Evolutionary conservation across 2,888 invertebrate species (phyloP).

Genomic region (Linnaemya tessellans): DNA sequence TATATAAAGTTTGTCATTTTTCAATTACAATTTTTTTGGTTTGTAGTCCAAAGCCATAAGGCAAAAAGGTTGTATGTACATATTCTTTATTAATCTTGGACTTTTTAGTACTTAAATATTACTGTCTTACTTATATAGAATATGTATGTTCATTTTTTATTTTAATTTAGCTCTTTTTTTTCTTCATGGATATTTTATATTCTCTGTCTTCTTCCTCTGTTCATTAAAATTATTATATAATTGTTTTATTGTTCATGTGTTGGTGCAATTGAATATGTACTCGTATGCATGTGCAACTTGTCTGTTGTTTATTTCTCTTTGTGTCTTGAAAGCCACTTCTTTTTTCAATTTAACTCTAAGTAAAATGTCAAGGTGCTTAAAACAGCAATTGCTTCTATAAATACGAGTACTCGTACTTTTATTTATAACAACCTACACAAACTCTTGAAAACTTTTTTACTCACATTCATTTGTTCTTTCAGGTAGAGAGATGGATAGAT

Average conservation of each 20-base stretch:
- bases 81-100: no score
- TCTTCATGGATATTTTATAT: no score
- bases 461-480: slow-evolving; percentile 2
- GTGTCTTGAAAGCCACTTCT: slow-evolving; percentile 60
- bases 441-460: slow-evolving; percentile 40
- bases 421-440: slow-evolving; percentile 34
- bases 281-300: slow-evolving; percentile 1
- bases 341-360: slow-evolving; percentile 56
- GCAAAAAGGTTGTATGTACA: no score
- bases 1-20: no score
- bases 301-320: slow-evolving; percentile 22
- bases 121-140: no score
- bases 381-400: slow-evolving; percentile 30
- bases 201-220: not conserved
- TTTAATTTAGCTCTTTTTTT: no score
- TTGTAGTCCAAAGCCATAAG: no score
- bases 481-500: not conserved
- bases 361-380: slow-evolving; percentile 65
- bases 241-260: slow-evolving; percentile 28
- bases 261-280: not conserved
- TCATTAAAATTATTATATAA: slow-evolving; percentile 34
- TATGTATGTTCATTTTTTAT: no score
- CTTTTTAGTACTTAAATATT: no score
- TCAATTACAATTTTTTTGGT: no score
- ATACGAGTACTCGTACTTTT: slow-evolving; percentile 1